Base-by-base conservation (phyloP, 2,113 vertebrate genomes). In the Serinus canaria region DNA sequence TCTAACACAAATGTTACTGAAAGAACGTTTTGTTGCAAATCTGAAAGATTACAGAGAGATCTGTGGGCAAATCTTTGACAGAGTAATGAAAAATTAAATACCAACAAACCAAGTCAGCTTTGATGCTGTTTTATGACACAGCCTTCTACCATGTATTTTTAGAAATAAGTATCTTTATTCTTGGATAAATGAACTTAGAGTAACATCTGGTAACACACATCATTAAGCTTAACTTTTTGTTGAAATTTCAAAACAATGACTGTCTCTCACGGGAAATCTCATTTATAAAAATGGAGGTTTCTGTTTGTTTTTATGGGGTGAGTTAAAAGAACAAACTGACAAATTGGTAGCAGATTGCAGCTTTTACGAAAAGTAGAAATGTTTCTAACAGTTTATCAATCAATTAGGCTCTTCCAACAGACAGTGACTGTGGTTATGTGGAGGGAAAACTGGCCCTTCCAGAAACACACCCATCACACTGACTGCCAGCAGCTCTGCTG, bases 161-260 rank as follows among this genome's bases (percentile, higher is more conserved):
- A 92, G 95, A 84, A 94, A 55, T 33, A 77, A 96, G 43, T 47
- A 11, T 93, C 60, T 83, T 85, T 96, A 83, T 74, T 83, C 79
- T 72, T 68, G 60, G 68, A 91, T 72, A 95, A 96, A 94, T 50
- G 23, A 85, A 86, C 44, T 91, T 77, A 63, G 87, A 86, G 87
- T 63, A 94, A 89, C 92, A 94, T 93, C 87, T 95, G 92, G 87
- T 64, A 90, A 88, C 1, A 5, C 15, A 5, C 9, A 9, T 20
- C 82, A 90, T 95, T 78, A 92, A 95, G 92, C 90, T 94, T 74
- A 63, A 70, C 43, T 49, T 93, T 86, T 88, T 88, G 82, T 77
- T 95, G 87, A 95, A 95, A 97, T 83, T 90, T 88, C 87, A 78
- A 94, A 96, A 96, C 96, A 96, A 95, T 87, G 79, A 88, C 56